Evolutionary conservation across 2,888 invertebrate species (phyloP).

Genomic region (Leptopilina drosophilae): DNA sequence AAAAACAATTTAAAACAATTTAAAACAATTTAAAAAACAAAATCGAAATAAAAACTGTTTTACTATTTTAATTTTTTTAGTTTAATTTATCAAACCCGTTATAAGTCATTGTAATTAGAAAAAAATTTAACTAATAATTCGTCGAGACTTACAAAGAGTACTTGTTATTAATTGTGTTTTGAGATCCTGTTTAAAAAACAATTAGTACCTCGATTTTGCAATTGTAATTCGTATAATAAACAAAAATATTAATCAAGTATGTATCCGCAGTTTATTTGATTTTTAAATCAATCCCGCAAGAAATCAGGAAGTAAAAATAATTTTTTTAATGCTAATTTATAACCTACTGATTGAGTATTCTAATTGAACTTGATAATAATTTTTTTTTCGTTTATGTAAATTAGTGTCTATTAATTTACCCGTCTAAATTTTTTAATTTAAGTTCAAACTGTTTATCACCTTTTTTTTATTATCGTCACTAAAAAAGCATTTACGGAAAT

Average conservation of each 20-base stretch:
- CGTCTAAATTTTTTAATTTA: too few species aligned
- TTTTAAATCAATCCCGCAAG: background rate
- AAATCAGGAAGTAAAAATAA: background rate
- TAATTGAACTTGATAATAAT: too few species aligned
- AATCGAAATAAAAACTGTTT: too few species aligned
- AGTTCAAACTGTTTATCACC: too few species aligned
- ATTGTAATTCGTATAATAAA: background rate
- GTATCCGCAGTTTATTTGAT: background rate
- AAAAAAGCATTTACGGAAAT: too few species aligned
- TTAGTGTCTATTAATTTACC: too few species aligned
- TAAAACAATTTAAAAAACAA: background rate
- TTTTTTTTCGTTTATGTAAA: too few species aligned
- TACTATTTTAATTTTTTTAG: too few species aligned
- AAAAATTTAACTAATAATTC: background rate
- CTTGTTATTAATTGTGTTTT: background rate
- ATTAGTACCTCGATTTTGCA: background rate
- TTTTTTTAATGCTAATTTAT: background rate
- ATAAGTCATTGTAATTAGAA: background rate
- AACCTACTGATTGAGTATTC: background rate
- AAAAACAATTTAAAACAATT: too few species aligned
- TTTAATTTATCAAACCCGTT: background rate
- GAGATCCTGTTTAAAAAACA: conserved; percentile 25
- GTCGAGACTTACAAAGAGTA: background rate
- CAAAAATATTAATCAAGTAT: conserved; percentile 17
- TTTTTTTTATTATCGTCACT: too few species aligned